Evolutionary conservation across 2,888 invertebrate genomes (phyloP), one percentile per base, ranked within the genome.

Genomic region (Pterobdella sp.): DNA sequence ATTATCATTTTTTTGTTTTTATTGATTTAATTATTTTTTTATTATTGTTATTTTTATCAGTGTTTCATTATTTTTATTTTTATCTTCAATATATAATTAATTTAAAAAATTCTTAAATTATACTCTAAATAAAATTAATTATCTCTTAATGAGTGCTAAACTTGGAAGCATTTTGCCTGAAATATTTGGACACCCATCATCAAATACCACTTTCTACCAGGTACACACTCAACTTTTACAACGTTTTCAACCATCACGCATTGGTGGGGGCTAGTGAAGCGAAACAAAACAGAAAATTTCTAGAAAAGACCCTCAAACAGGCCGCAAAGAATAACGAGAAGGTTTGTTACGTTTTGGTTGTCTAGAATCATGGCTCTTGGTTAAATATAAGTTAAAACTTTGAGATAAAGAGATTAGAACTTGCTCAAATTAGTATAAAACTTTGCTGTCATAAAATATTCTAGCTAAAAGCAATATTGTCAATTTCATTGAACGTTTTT

Each of bases 181-280:
- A n/a, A n/a, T n/a, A n/a, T n/a, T n/a, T n/a, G n/a, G n/a, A n/a
- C n/a, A n/a, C n/a, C 4, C n/a, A 56, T 26, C 4, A 4, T 56
- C 4, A 56, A 56, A 18, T 18, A 26, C 26, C 60, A 56, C 26
- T 36, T 68, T 42, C 34, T 18, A 10, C 26, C 70, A 76, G 76
- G 76, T 76, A 76, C 64, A 72, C 69, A 2, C 34, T 42, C 31
- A 76, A 76, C 74, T 75, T 36, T n/a, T 76, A 76, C 70, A 74
- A 72, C 64, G 68, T 71, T 22, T 32, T 73, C 29, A 76, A 76
- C 56, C 68, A 74, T 32, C 42, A 64, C 10, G 34, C 42, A 3
- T 0, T 35, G 26, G n/a, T 63, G 1, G 22, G 32, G 26, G 18
- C 10, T 3, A 4, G 42, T 1, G 74, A 70, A 42, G 70, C 36